Evolutionary conservation across 2,113 vertebrate species (phyloP).

Genomic region (Empidonax traillii): DNA sequence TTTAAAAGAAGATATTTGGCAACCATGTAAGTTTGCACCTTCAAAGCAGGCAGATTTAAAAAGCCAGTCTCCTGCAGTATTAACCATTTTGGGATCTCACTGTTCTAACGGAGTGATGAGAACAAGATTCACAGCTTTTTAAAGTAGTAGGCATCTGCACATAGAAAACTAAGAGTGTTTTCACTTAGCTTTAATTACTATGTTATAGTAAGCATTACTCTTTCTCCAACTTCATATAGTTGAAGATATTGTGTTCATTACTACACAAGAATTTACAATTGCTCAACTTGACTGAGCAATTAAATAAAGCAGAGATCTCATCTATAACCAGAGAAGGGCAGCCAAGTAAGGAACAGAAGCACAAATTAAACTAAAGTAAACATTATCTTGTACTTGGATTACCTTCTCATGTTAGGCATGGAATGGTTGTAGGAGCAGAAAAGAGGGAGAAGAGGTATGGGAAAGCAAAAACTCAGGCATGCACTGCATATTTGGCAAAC

Average conservation of each 20-base stretch:
- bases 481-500: not conserved
- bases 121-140: conserved; percentile 28
- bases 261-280: not conserved
- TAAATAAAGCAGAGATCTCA: not conserved
- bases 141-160: not conserved
- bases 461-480: not conserved
- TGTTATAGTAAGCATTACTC: not conserved
- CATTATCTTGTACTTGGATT: not conserved
- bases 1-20: conserved; percentile 56
- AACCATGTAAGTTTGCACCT: conserved; percentile 51
- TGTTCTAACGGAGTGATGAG: not conserved
- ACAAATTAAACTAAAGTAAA: conserved; percentile 16
- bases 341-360: not conserved
- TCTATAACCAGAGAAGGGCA: not conserved
- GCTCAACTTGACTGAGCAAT: not conserved
- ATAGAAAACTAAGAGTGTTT: not conserved
- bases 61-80: not conserved
- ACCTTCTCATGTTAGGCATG: not conserved
- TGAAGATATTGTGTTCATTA: not conserved
- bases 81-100: not conserved
- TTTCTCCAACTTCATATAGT: not conserved
- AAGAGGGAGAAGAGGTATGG: not conserved
- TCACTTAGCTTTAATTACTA: not conserved
- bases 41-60: conserved; percentile 40
- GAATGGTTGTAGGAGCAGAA: not conserved